Conservation (phyloP, 1,140 invertebrate genomes). For the Glossosoma conforme region DNA sequence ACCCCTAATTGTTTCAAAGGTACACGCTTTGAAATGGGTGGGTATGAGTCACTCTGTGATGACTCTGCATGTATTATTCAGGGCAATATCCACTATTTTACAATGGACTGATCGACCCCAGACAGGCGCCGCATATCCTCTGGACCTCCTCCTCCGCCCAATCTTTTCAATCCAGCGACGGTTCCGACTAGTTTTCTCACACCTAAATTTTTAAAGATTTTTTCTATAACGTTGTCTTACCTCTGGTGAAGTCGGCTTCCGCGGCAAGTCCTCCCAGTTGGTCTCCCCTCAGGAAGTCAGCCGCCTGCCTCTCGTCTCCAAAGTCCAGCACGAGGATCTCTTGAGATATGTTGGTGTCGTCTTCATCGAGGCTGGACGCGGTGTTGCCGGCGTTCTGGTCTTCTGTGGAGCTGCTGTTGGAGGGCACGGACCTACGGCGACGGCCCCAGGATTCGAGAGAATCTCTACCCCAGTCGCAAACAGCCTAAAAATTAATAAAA, state of each 20-base stretch:
- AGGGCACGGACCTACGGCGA: slow-evolving; percentile 66
- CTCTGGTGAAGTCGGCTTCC: slow-evolving; percentile 70
- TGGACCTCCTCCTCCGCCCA: no score
- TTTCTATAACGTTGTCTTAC: slow-evolving; percentile 46
- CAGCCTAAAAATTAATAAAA: slow-evolving; percentile 54
- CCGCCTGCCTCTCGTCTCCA: slow-evolving; percentile 76
- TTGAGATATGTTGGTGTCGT: slow-evolving; percentile 90
- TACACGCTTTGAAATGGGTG: no score
- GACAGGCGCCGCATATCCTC: no score
- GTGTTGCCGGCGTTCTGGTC: not conserved
- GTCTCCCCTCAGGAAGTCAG: slow-evolving; percentile 71
- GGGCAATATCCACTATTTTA: no score
- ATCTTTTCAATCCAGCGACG: no score
- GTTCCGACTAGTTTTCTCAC: no score
- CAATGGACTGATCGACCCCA: no score
- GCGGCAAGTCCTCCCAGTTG: slow-evolving; percentile 49
- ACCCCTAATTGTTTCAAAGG: no score
- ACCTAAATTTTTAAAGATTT: no score
- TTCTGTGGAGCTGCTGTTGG: slow-evolving; percentile 39
- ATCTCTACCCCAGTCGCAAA: slow-evolving; percentile 84
- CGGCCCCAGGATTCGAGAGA: slow-evolving; percentile 86
- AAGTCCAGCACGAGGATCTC: slow-evolving; percentile 90
- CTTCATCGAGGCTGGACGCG: slow-evolving; percentile 61
- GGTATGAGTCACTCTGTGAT: no score
- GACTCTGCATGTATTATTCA: no score